Percentiles rank a stretch among this genome's conserved stretches.
Conservation (phyloP, 2,888 invertebrate species). For the Trachelus troglodyta region DNA sequence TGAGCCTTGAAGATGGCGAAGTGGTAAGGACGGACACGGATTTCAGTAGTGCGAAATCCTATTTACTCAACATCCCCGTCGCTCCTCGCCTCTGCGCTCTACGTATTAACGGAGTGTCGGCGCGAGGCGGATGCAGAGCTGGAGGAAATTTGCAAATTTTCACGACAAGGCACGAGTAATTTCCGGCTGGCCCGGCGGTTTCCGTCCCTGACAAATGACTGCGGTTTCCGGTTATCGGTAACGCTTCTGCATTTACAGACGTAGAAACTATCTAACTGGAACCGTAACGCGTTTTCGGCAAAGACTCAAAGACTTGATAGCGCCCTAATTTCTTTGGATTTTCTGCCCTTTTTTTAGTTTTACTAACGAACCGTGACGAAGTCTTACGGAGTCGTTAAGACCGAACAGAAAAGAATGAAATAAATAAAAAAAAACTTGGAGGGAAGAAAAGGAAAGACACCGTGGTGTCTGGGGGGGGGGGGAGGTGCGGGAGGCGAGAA, state of each 20-base stretch:
- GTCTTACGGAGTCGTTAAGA: background rate
- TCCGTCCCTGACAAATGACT: slow-evolving; percentile 64
- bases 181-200: slow-evolving; percentile 61
- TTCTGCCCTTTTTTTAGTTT: background rate
- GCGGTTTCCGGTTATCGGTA: slow-evolving; percentile 62
- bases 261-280: background rate
- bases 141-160: slow-evolving; percentile 64
- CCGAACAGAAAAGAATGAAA: background rate
- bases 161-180: slow-evolving; percentile 60
- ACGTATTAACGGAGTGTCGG: slow-evolving; percentile 1
- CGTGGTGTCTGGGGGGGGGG: background rate
- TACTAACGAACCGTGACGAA: background rate
- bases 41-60: background rate
- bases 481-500: slow-evolving; percentile 11
- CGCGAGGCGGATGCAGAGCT: slow-evolving; percentile 15
- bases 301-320: background rate
- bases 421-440: background rate
- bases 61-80: background rate
- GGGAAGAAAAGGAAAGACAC: background rate
- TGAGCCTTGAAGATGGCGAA: background rate
- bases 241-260: slow-evolving; percentile 21
- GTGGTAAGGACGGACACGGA: background rate
- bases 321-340: background rate
- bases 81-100: background rate
- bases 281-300: background rate